Conservation (phyloP, 2,888 invertebrate species). For the Oligia latruncula region DNA sequence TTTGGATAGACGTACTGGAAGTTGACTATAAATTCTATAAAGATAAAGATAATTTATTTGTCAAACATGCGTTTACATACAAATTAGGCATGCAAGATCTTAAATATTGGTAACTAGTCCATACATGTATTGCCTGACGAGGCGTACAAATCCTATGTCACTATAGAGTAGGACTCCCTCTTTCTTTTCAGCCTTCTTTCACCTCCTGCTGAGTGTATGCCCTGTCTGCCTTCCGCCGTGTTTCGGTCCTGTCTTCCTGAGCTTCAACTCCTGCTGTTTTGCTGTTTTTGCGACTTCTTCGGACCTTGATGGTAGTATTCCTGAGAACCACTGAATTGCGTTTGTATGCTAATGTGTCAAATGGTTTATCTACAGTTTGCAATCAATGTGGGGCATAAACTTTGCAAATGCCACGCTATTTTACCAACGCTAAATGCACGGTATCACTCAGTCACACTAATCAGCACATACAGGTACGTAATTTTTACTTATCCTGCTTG, state of each 20-base stretch:
- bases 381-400: not conserved
- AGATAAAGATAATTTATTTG: too few species aligned
- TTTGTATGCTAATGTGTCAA: not conserved
- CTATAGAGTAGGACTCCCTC: slow-evolving; percentile 6
- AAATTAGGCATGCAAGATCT: too few species aligned
- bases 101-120: too few species aligned
- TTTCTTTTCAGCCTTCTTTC: slow-evolving; percentile 35
- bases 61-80: too few species aligned
- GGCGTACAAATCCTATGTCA: not conserved
- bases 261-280: slow-evolving; percentile 42
- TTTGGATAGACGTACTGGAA: slow-evolving; percentile 11
- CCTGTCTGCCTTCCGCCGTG: slow-evolving; percentile 17
- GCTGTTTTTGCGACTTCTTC: slow-evolving; percentile 23
- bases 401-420: slow-evolving; percentile 6
- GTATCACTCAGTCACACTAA: slow-evolving; percentile 18
- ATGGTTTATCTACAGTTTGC: not conserved
- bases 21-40: slow-evolving; percentile 3
- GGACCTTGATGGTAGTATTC: slow-evolving; percentile 40
- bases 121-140: too few species aligned
- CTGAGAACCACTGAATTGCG: not conserved
- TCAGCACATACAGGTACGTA: slow-evolving; percentile 2
- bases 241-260: slow-evolving; percentile 37
- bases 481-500: slow-evolving; percentile 9
- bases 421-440: slow-evolving; percentile 1
- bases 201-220: not conserved